Base-by-base conservation (phyloP, 2,888 invertebrate genomes). In the Drosophila falleni region DNA sequence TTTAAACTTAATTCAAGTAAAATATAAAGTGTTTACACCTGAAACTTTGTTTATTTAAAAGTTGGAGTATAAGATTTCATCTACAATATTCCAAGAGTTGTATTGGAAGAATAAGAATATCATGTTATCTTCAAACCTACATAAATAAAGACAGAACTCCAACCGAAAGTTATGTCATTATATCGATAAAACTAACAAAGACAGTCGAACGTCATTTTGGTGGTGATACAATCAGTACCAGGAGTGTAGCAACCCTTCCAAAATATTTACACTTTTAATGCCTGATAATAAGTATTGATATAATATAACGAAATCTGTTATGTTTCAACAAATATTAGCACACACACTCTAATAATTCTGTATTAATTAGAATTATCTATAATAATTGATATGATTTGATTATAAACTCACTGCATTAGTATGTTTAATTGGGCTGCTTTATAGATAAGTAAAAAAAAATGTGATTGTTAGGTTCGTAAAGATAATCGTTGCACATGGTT, bases 101-200 rank as follows among this genome's bases (percentile, higher is more conserved):
- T 23, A 26, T 19, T 23, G 23, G 23, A 0, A 9, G 1, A 15
- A 15, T 47, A 29, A 15, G 26, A 15, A 15, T 42, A 35, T 35
- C 15, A 9, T 10, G 29, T 31, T 49, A 31, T 37, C 49, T 19
- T 50, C 54, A 33, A 16, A 41, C 41, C 16, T 13, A 39, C 39
- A 41, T 31, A 49, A 35, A 41, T 23, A 44, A 10, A 10, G 9
- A 33, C 15, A 42, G 15, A 53, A 16, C 16, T 15, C 13, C 46
- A 29, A 16, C 37, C 2, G 26, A 8, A 29, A 47, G 58, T 39
- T 37, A 46, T 46, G 16, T 46, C 16, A 46, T 15, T 54, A 15
- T 55, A 62, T 62, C 55, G 61, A 62, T 62, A 62, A 62, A 62
- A 62, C 61, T 46, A 29, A 55, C 44, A 11, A 13, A n/a, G 19